Base-by-base conservation (phyloP, 1,140 invertebrate genomes). In the Drosophila navojoa region DNA sequence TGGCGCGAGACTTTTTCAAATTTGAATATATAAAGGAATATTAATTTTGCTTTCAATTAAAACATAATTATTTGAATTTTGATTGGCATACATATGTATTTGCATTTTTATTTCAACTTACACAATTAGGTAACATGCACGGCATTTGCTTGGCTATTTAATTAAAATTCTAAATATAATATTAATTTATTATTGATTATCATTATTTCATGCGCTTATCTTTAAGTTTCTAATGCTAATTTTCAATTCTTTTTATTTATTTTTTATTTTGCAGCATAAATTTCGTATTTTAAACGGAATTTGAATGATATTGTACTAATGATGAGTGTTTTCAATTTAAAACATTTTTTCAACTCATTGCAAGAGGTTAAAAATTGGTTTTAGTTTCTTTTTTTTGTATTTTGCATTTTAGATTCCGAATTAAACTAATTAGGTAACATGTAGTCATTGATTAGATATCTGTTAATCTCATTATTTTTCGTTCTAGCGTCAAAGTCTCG, bases 81-180 rank as follows among this genome's bases (percentile, higher is more conserved):
- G 25, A 38, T 58, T 35, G 27, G 45, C 59, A 62, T 49, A 25
- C 16, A 60, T 19, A 69, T 77, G 49, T 79, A 61, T 38, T 78
- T 76, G 59, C 40, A 55, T 62, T 73, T 68, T 89, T 80, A 72
- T 86, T 82, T 62, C 44, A 78, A 72, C 85, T 90, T 90, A 86
- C 71, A 84, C 82, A 90, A 74, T 84, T 90, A 90, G 84, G 52
- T 86, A 90, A 90, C 85, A 90, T 90, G 80, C 81, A 87, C 74
- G 58, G 60, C 71, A 52, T 71, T 73, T 63, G 76, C 60, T 60
- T 75, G 68, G 71, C 66, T 81, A 76, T 76, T 73, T 70, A 74
- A 67, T 67, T 72, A 71, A 63, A 62, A 57, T 60, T 81, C 38
- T 64, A 57, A 60, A 29, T 27, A 45, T 45, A 53, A 32, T 32